These are phyloP conservation scores for Pampus argenteus DNA, from an alignment of 2,797 vertebrate genomes.

Conservation along the genomic window DNA sequence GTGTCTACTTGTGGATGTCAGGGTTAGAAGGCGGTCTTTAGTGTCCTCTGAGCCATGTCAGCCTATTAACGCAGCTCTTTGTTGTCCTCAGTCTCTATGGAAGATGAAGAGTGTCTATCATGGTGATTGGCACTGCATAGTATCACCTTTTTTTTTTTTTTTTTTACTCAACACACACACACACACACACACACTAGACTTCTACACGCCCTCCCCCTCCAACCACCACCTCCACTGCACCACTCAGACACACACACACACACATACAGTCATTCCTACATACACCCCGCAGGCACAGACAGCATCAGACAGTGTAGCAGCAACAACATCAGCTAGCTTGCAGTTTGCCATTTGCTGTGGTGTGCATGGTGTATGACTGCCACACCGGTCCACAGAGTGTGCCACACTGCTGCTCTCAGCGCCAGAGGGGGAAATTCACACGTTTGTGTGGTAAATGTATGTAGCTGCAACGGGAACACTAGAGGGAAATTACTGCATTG, in stretches of 20 bases:
- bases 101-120: slow-evolving; percentile 71
- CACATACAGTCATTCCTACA: slow-evolving; percentile 34
- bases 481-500: slow-evolving; percentile 68
- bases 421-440: slow-evolving; percentile 54
- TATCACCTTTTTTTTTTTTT: slow-evolving; percentile 54
- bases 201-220: slow-evolving; percentile 26
- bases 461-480: slow-evolving; percentile 60
- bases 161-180: slow-evolving; percentile 37
- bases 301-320: slow-evolving; percentile 57
- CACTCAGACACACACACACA: slow-evolving; percentile 40
- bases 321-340: slow-evolving; percentile 56
- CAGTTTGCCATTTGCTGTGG: slow-evolving; percentile 51
- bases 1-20: slow-evolving; percentile 43
- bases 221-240: slow-evolving; percentile 45
- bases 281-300: slow-evolving; percentile 72
- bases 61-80: slow-evolving; percentile 66
- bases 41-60: slow-evolving; percentile 60
- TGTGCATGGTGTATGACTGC: slow-evolving; percentile 42
- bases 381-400: slow-evolving; percentile 50
- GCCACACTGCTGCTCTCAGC: slow-evolving; percentile 40
- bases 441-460: slow-evolving; percentile 63
- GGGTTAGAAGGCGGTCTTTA: slow-evolving; percentile 59
- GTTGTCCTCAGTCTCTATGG: slow-evolving; percentile 62
- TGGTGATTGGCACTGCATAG: slow-evolving; percentile 61
- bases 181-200: slow-evolving; percentile 33